Conservation (phyloP, 2,888 invertebrate genomes). For the Galeopsomyia nigrocyanea region DNA sequence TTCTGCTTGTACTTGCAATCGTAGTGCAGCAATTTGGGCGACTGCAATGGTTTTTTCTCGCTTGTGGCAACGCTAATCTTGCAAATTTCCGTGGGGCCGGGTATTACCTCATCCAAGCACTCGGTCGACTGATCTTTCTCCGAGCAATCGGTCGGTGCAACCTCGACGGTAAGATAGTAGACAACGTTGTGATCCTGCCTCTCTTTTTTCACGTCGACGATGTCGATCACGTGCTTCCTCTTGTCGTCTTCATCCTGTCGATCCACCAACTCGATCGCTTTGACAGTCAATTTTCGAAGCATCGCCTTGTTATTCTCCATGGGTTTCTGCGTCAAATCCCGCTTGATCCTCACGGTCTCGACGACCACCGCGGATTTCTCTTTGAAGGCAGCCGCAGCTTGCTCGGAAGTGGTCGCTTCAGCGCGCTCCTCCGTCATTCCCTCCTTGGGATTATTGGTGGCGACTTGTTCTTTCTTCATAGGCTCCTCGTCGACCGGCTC, state of each 20-base stretch:
- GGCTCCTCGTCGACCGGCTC: slow-evolving; percentile 55
- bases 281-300: slow-evolving; percentile 67
- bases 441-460: background rate
- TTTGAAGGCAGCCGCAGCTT: background rate
- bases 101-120: slow-evolving; percentile 50
- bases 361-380: slow-evolving; percentile 4
- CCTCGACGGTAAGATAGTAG: slow-evolving; percentile 67
- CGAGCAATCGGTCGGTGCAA: slow-evolving; percentile 69
- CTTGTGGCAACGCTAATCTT: slow-evolving; percentile 70
- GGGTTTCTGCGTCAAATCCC: slow-evolving; percentile 28
- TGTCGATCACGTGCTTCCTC: slow-evolving; percentile 69
- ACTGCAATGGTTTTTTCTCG: slow-evolving; percentile 56
- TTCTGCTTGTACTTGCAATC: slow-evolving; percentile 65
- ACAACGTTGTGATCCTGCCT: slow-evolving; percentile 62
- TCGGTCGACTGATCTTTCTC: slow-evolving; percentile 52
- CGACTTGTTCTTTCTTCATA: slow-evolving; percentile 50
- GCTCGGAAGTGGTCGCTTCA: background rate
- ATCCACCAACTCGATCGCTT: slow-evolving; percentile 70
- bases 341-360: slow-evolving; percentile 43
- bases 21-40: slow-evolving; percentile 70
- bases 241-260: slow-evolving; percentile 70
- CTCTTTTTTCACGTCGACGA: slow-evolving; percentile 68
- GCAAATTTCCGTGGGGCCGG: slow-evolving; percentile 70
- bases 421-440: background rate
- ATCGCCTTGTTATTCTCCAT: slow-evolving; percentile 34